Percentiles rank a stretch among this genome's conserved stretches.
Evolutionary conservation across 2,797 vertebrate species (phyloP).

Genomic region (Gobionotothen gibberifrons): DNA sequence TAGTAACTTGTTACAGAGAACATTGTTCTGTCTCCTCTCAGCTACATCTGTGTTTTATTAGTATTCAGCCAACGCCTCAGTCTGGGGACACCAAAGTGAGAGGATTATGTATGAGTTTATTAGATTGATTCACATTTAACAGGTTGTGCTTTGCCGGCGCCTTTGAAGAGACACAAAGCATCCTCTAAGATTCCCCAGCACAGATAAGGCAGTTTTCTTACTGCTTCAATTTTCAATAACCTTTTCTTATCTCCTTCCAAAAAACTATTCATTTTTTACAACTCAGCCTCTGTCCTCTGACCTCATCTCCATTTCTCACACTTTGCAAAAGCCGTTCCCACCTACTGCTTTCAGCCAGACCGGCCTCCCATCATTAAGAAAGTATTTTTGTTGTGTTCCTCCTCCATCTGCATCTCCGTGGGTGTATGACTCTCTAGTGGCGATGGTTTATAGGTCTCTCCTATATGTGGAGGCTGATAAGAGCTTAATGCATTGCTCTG

Average conservation of each 20-base stretch:
- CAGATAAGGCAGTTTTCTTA: slow-evolving; percentile 35
- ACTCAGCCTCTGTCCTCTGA: slow-evolving; percentile 28
- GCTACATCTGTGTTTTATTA: slow-evolving; percentile 17
- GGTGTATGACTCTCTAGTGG: slow-evolving; percentile 54
- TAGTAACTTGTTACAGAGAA: slow-evolving; percentile 20
- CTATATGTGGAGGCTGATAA: slow-evolving; percentile 78
- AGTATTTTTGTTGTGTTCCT: slow-evolving; percentile 51
- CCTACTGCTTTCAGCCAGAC: slow-evolving; percentile 30
- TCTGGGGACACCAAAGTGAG: slow-evolving; percentile 25
- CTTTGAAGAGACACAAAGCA: slow-evolving; percentile 40
- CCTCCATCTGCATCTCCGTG: slow-evolving; percentile 46
- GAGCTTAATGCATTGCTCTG: slow-evolving; percentile 80
- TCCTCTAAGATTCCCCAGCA: slow-evolving; percentile 17
- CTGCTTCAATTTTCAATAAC: slow-evolving; percentile 34
- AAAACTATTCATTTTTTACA: slow-evolving; percentile 15
- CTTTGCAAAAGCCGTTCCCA: slow-evolving; percentile 20
- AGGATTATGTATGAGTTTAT: slow-evolving; percentile 52
- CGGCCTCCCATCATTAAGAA: slow-evolving; percentile 53
- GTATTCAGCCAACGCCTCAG: slow-evolving; percentile 38
- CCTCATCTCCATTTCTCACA: slow-evolving; percentile 35
- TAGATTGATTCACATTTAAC: slow-evolving; percentile 57
- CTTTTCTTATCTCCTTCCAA: slow-evolving; percentile 37
- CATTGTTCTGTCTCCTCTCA: slow-evolving; percentile 8
- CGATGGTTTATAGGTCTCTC: slow-evolving; percentile 58
- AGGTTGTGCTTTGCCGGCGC: slow-evolving; percentile 41